These are phyloP conservation scores for Syngnathus acus DNA, from an alignment of 2,797 vertebrate species.

Conservation along the genomic window DNA sequence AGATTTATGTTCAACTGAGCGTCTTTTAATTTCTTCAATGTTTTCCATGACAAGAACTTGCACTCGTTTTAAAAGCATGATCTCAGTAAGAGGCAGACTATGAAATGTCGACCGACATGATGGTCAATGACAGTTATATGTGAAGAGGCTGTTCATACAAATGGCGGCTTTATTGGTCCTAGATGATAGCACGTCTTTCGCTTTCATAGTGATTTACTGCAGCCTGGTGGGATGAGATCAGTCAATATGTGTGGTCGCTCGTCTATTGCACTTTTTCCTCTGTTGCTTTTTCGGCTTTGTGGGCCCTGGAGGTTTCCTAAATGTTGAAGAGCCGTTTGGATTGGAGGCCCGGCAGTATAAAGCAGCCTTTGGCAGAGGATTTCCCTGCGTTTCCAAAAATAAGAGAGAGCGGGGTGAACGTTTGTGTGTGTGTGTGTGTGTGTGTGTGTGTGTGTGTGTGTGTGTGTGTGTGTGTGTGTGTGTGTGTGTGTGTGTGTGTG, in stretches of 20 bases:
- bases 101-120: conserved; percentile 48
- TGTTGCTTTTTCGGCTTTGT: conserved; percentile 74
- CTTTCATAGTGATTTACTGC: conserved; percentile 85
- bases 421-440: conserved; percentile 28
- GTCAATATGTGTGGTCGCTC: conserved; percentile 74
- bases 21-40: conserved; percentile 12
- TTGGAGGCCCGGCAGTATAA: conserved; percentile 69
- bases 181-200: conserved; percentile 77
- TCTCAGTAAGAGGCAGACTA: conserved; percentile 26
- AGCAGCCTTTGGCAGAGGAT: conserved; percentile 71
- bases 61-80: conserved; percentile 29
- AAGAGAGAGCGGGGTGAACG: conserved; percentile 61
- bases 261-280: conserved; percentile 70
- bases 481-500: conserved; percentile 11
- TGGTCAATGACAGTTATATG: conserved; percentile 61
- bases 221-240: conserved; percentile 77
- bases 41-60: conserved; percentile 26
- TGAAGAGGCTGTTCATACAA: conserved; percentile 61
- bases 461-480: conserved; percentile 42
- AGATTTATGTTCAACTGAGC: background rate
- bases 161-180: conserved; percentile 71
- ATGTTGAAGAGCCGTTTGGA: conserved; percentile 81
- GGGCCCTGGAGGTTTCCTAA: conserved; percentile 77
- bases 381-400: conserved; percentile 67
- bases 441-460: too few relatives aligned